Evolutionary conservation across 92 coral and sea anemone species (phyloP), one percentile per base, ranked within the genome.

Genomic region (Parazoanthus swiftii): DNA sequence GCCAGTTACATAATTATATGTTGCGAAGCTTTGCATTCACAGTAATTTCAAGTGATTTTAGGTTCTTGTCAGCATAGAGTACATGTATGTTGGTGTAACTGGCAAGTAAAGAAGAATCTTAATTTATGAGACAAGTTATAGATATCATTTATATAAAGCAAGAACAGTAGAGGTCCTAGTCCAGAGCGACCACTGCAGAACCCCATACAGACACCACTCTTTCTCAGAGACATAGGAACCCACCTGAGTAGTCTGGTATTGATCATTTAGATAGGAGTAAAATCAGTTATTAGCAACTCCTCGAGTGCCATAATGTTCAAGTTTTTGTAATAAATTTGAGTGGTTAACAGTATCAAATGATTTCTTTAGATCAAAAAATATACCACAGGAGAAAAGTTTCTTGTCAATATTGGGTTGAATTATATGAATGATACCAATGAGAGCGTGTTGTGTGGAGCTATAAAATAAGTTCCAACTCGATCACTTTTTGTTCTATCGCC

Each of bases 181-280:
- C 67, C 67, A 59, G 67, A 59, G 67, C 67, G 67, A 59, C 67
- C 67, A 59, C 67, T 59, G 67, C 67, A 59, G 67, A 59, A 59
- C 67, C 67, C 67, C 67, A 59, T 59, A 59, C 67, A 59, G 2
- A 59, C 67, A 59, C 67, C 67, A 59, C 67, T 59, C 67, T 59
- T 59, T 59, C 67, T 59, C 67, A 59, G 67, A 59, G 67, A 59
- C 67, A 59, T 59, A 59, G 67, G 67, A 59, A 59, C 67, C 67
- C 67, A 59, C 67, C 67, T 59, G 67, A 59, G 67, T 59, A n/a
- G n/a, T n/a, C 67, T 59, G 67, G 67, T 59, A 59, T 59, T 59
- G 67, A 59, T 59, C 67, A 59, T 59, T 59, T 59, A 59, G 67
- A 59, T 59, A 59, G 67, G 67, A 59, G 67, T 59, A 59, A 59